phyloP scores from a whole-genome alignment of 2,888 invertebrate species.

The Hecatera dysodea region DNA sequence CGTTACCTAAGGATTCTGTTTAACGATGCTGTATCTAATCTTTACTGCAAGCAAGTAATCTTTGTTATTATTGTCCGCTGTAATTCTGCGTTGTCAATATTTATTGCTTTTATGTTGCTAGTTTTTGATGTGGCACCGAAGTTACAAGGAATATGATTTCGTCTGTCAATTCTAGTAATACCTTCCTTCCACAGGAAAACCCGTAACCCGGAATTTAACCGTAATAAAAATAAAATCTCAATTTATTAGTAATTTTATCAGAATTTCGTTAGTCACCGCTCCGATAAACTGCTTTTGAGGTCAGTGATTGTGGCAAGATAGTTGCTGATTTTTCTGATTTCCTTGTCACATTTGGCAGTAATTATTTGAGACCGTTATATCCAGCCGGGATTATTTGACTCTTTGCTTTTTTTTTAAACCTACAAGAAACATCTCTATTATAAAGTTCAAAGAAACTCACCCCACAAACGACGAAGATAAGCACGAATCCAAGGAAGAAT shows the following conservation, averaged over 20 bases:
- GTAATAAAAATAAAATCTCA: constrained; percentile 14
- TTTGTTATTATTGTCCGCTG: constrained; percentile 1
- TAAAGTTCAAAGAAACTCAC: constrained; percentile 85
- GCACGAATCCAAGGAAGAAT: constrained; percentile 97
- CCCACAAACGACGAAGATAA: constrained; percentile 97
- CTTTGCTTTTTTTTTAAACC: background rate
- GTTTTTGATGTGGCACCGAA: constrained; percentile 2
- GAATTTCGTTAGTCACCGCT: constrained; percentile 25
- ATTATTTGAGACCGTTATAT: background rate
- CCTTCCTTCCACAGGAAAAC: constrained; percentile 6
- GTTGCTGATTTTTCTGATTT: background rate
- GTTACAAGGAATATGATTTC: constrained; percentile 13
- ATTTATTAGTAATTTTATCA: background rate
- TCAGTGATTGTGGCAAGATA: background rate
- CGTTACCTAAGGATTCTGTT: constrained; percentile 29
- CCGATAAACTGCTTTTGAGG: constrained; percentile 4
- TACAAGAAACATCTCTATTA: no score
- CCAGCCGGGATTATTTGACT: background rate
- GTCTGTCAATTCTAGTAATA: background rate
- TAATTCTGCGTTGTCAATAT: constrained; percentile 23
- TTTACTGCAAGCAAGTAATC: constrained; percentile 10
- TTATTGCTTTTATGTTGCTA: constrained; percentile 29
- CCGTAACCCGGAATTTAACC: background rate
- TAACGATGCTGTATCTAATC: constrained; percentile 42
- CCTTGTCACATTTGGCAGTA: background rate